These are phyloP conservation scores for Aepyceros melampus DNA, from an alignment of 2,113 vertebrate species.

Conservation along the genomic window DNA sequence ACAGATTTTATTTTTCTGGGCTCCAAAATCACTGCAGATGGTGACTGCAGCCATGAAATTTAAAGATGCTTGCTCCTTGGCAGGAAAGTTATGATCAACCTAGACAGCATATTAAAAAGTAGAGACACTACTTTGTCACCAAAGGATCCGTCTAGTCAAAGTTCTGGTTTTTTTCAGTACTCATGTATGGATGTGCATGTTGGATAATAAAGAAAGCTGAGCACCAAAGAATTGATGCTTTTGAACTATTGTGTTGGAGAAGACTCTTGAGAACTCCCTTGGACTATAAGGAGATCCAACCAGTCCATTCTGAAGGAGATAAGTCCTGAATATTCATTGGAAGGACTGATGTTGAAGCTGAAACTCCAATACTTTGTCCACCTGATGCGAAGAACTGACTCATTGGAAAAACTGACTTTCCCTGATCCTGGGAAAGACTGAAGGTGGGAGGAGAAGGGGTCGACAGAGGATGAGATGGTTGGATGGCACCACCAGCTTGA, in stretches of 20 bases:
- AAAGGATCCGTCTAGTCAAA: neutral
- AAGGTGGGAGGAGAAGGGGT: neutral
- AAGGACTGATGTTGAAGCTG: neutral
- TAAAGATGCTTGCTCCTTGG: neutral
- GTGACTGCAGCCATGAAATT: neutral
- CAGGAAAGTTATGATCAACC: neutral
- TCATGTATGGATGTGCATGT: neutral
- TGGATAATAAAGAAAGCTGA: neutral
- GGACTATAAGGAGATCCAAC: neutral
- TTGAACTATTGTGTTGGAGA: neutral
- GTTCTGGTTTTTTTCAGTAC: neutral
- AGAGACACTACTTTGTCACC: neutral
- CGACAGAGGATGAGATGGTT: neutral
- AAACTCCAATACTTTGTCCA: neutral
- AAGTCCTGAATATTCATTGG: neutral
- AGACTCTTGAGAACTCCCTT: neutral
- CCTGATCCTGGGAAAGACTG: neutral
- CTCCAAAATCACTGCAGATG: neutral
- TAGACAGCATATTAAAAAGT: neutral
- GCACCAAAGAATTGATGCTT: neutral
- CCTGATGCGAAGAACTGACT: fast-evolving
- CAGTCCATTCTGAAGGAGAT: neutral
- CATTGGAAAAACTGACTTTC: neutral
- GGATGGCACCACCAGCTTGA: neutral
- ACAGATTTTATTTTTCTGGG: neutral